Conservation (phyloP, 2,113 vertebrate species). For the Zootoca vivipara region DNA sequence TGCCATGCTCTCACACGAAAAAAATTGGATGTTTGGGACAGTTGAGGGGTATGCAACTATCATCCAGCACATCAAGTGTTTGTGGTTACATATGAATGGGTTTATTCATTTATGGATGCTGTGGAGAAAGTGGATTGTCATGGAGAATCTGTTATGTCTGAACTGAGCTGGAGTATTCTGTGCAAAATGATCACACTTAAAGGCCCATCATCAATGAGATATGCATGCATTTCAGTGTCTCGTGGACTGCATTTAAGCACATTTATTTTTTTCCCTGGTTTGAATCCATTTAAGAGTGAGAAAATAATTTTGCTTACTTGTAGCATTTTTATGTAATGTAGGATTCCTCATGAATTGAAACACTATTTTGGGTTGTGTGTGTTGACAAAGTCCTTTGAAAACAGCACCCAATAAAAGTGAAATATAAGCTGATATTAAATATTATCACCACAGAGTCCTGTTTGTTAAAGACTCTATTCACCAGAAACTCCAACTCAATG, state of each 20-base stretch:
- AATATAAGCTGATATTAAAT: conserved; percentile 16
- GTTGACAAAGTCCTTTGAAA: conserved; percentile 14
- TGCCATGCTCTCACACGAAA: too few relatives aligned
- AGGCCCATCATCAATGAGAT: not conserved
- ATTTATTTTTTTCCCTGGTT: not conserved
- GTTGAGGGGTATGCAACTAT: too few relatives aligned
- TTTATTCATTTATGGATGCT: too few relatives aligned
- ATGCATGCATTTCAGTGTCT: not conserved
- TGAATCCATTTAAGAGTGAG: not conserved
- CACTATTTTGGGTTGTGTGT: not conserved
- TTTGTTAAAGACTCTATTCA: conserved; percentile 28
- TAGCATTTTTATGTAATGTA: not conserved
- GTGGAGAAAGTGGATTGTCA: too few relatives aligned
- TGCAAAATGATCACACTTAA: not conserved
- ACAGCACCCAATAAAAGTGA: not conserved
- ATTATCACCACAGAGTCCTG: conserved; percentile 1
- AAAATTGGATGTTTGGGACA: too few relatives aligned
- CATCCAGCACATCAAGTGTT: too few relatives aligned
- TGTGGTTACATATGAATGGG: too few relatives aligned
- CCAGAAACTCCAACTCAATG: conserved; percentile 1
- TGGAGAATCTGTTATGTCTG: not conserved
- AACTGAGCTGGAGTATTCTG: not conserved
- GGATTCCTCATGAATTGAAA: not conserved
- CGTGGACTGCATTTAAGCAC: not conserved
- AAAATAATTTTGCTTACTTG: not conserved